Percentiles rank a stretch among this genome's conserved stretches.
Evolutionary conservation across 1,140 invertebrate genomes (phyloP).

Genomic region (Brachionus angularis): DNA sequence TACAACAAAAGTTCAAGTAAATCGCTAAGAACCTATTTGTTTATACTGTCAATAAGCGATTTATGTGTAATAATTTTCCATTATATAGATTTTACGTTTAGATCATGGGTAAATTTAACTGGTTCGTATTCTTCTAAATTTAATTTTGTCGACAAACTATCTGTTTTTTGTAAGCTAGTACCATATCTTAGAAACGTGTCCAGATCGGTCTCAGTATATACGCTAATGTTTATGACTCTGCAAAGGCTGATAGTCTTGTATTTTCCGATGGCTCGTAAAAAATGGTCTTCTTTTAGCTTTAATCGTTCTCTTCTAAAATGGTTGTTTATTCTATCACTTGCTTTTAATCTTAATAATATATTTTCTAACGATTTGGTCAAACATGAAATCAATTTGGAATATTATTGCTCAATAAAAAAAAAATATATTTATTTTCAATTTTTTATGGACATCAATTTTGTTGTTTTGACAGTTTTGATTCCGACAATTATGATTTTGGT

Average conservation of each 20-base stretch:
- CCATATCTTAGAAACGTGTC: conserved; percentile 20
- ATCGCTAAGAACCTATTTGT: background rate
- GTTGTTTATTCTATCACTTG: background rate
- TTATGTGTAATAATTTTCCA: conserved; percentile 2
- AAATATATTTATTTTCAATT: conserved; percentile 1
- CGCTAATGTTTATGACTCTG: conserved; percentile 4
- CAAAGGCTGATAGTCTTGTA: conserved; percentile 12
- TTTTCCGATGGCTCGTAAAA: conserved; percentile 16
- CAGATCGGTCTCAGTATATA: conserved; percentile 8
- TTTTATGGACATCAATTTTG: background rate
- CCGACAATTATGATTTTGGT: background rate
- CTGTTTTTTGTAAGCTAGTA: conserved; percentile 3
- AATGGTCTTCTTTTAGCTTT: conserved; percentile 6
- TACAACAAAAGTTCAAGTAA: conserved; percentile 31
- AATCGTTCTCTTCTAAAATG: background rate
- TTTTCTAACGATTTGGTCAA: conserved; percentile 17
- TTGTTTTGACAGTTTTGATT: background rate
- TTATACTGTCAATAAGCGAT: conserved; percentile 10
- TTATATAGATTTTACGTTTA: conserved; percentile 31
- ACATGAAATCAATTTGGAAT: background rate
- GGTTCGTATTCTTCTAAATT: conserved; percentile 9
- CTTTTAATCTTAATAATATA: background rate
- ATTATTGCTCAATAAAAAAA: conserved; percentile 19
- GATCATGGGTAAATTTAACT: conserved; percentile 12
- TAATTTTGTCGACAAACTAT: conserved; percentile 31